Conservation (phyloP, 2,113 vertebrate species). For the Hippocampus mohnikei region DNA sequence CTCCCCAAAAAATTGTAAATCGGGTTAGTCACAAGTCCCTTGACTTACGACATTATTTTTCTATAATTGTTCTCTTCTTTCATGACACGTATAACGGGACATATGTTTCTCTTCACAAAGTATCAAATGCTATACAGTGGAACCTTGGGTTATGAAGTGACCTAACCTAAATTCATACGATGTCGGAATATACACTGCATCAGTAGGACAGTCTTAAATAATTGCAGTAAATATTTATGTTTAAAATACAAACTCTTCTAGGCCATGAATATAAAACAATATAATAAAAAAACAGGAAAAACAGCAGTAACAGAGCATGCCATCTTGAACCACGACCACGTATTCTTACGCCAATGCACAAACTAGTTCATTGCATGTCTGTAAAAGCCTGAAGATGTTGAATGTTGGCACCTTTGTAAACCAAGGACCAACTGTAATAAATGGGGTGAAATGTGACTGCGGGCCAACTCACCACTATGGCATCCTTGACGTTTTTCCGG, state of each 20-base stretch:
- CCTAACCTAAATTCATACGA: not conserved
- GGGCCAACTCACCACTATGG: conserved; percentile 92
- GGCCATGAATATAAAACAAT: too few relatives aligned
- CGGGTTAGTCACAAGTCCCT: too few relatives aligned
- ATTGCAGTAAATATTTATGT: not conserved
- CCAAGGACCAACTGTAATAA: not conserved
- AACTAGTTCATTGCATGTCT: too few relatives aligned
- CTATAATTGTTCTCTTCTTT: not conserved
- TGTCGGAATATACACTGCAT: not conserved
- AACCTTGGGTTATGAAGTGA: not conserved
- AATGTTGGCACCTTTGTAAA: not conserved
- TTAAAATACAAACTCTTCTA: too few relatives aligned
- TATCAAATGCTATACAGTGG: not conserved
- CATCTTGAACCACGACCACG: too few relatives aligned
- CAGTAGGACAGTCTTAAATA: not conserved
- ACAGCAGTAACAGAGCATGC: too few relatives aligned
- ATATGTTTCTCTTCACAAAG: not conserved
- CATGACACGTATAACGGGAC: not conserved
- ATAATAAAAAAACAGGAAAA: too few relatives aligned
- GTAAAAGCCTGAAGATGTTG: too few relatives aligned
- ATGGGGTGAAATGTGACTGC: conserved; percentile 12
- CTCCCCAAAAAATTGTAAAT: too few relatives aligned
- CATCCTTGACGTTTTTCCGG: conserved; percentile 99
- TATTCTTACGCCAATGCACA: too few relatives aligned
- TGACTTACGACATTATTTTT: too few relatives aligned